These are phyloP conservation scores for Phenganax marumi DNA, from an alignment of 92 coral and sea anemone species.

Conservation along the genomic window DNA sequence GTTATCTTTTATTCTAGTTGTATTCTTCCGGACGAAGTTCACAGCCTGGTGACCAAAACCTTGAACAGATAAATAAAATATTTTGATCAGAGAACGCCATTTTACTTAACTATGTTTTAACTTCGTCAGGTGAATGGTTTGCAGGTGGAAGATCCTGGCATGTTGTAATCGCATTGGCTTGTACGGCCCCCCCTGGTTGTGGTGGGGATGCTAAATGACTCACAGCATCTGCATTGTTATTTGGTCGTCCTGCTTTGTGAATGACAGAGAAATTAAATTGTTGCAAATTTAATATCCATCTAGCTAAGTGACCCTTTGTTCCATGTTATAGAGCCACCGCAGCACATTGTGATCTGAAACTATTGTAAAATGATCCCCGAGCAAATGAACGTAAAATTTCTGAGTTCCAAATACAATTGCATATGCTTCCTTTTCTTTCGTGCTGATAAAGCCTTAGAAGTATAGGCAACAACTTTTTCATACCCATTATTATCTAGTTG, in stretches of 20 bases:
- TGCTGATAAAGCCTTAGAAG: constrained; percentile 19
- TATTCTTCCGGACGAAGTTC: no score
- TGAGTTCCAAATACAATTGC: constrained; percentile 45
- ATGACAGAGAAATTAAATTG: constrained; percentile 53
- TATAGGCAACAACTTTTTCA: constrained; percentile 43
- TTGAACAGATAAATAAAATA: no score
- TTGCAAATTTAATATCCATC: constrained; percentile 60
- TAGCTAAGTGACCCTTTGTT: constrained; percentile 43
- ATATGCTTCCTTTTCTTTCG: constrained; percentile 46
- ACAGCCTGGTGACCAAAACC: no score
- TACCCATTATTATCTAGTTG: constrained; percentile 44
- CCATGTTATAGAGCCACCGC: constrained; percentile 45
- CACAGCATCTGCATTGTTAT: constrained; percentile 52
- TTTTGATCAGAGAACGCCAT: no score
- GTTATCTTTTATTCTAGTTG: no score
- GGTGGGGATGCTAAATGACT: constrained; percentile 29
- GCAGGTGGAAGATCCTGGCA: no score
- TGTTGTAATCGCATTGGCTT: no score
- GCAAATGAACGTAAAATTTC: constrained; percentile 26
- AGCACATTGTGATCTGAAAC: constrained; percentile 42
- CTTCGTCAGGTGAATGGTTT: no score
- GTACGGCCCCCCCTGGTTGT: neutral
- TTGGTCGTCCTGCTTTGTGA: constrained; percentile 49
- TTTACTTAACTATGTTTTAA: no score
- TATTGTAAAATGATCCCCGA: constrained; percentile 31